Base-by-base conservation (phyloP, 2,888 invertebrate species). In the Alsophila aescularia region DNA sequence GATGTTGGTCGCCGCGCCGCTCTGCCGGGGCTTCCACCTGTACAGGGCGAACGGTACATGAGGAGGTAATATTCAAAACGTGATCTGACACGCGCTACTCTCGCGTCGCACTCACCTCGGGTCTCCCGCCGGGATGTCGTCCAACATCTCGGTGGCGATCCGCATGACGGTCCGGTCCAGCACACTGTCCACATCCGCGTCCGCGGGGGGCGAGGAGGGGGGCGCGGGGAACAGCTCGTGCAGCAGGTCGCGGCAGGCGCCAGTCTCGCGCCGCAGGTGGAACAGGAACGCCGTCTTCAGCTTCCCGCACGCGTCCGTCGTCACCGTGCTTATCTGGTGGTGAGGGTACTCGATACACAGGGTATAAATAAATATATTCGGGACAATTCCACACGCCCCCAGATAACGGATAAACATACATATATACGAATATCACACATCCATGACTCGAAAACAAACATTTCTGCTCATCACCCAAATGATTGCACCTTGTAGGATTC, bases 101-200 rank as follows among this genome's bases (percentile, higher is more conserved):
- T n/a, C n/a, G n/a, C n/a, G n/a, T n/a, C n/a, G n/a, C 5, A 31
- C 7, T 16, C n/a, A 47, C 52, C 52, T 40, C 24, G 98, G 98
- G 92, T 98, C 98, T 10, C 96, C 95, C 0, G 96, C 95, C 0
- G 98, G 98, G 64, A 95, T 94, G 84, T 98, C 98, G 79, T 98
- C 96, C 50, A 98, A 93, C 69, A 98, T 92, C 77, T 96, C 96
- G 56, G 93, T 90, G 52, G 96, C 96, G 18, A 97, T 93, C 70
- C 72, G 39, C 70, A 84, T 35, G 80, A 88, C 69, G 76, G 80
- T 77, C 34, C 81, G 66, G 70, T 86, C 89, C 9, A 92, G 84
- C 44, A 81, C 83, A 1, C 83, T 73, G 74, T 85, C 88, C 52
- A 76, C 79, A 66, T 61, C 65, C 0, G 35, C 48, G 15, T 36